Percentiles rank a stretch among this genome's conserved stretches.
phyloP scores from a whole-genome alignment of 2,113 vertebrate species.

The Siniperca knerii region DNA sequence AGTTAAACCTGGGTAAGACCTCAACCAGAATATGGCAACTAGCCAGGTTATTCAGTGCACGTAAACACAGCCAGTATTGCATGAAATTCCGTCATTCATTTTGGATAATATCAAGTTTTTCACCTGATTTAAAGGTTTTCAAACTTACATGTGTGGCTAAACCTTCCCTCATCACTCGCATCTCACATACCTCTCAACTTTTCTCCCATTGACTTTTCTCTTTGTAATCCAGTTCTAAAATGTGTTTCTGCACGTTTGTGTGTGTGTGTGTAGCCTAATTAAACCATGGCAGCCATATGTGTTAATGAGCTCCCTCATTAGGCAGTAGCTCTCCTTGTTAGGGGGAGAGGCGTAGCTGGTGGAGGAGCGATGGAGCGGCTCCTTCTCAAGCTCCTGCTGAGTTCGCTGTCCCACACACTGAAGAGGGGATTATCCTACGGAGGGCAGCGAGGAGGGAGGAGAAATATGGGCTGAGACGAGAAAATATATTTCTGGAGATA shows the following conservation, averaged over 20 bases:
- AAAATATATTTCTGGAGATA: constrained; percentile 50
- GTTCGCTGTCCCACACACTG: constrained; percentile 78
- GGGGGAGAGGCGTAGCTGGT: constrained; percentile 77
- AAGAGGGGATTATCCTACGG: constrained; percentile 67
- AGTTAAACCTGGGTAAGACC: constrained; percentile 28
- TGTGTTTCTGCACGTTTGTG: constrained; percentile 23
- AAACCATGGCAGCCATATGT: constrained; percentile 89
- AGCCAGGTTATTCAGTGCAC: not conserved
- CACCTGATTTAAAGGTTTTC: not conserved
- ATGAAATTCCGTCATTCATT: not conserved
- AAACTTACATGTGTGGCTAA: not conserved
- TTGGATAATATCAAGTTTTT: constrained; percentile 1
- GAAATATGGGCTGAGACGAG: constrained; percentile 20
- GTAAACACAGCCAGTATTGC: not conserved
- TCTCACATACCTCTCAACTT: constrained; percentile 44
- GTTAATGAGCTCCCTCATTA: constrained; percentile 94
- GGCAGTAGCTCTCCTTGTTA: constrained; percentile 89
- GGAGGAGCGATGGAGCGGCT: constrained; percentile 67
- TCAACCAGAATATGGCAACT: not conserved
- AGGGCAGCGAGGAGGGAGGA: constrained; percentile 34
- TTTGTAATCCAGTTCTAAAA: constrained; percentile 32
- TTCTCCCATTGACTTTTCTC: constrained; percentile 46
- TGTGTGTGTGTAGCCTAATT: constrained; percentile 87
- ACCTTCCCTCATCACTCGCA: constrained; percentile 21
- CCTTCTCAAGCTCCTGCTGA: constrained; percentile 80